Evolutionary conservation across 1,140 invertebrate species (phyloP).

Genomic region (Elymnias hypermnestra): DNA sequence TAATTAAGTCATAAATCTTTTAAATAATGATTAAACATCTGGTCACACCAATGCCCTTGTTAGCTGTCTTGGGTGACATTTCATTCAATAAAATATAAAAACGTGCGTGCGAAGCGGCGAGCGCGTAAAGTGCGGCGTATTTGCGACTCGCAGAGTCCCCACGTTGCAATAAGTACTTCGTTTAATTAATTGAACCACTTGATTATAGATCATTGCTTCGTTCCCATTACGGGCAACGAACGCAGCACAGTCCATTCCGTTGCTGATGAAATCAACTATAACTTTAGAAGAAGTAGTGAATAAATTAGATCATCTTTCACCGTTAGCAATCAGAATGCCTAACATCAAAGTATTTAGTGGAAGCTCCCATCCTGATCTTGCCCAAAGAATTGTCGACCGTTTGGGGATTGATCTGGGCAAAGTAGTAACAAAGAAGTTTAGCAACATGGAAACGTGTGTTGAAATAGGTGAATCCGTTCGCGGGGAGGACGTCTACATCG

Average conservation of each 20-base stretch:
- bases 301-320: constrained; percentile 61
- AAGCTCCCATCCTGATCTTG: constrained; percentile 96
- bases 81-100: constrained; percentile 58
- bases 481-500: constrained; percentile 99
- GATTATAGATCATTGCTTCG: constrained; percentile 52
- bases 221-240: constrained; percentile 39
- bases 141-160: constrained; percentile 43
- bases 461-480: constrained; percentile 99
- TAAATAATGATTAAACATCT: no score
- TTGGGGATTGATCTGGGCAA: constrained; percentile 97
- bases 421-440: constrained; percentile 99
- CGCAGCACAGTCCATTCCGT: constrained; percentile 41
- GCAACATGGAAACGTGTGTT: constrained; percentile 99
- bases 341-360: constrained; percentile 99
- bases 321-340: constrained; percentile 84
- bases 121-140: constrained; percentile 48
- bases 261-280: constrained; percentile 70
- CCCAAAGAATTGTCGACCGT: constrained; percentile 96
- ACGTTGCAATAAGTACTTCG: constrained; percentile 50
- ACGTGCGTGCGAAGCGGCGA: constrained; percentile 40
- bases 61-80: constrained; percentile 41
- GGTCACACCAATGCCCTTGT: constrained; percentile 21
- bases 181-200: constrained; percentile 43
- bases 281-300: constrained; percentile 64
- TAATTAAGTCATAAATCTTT: no score